Percentiles rank a stretch among this genome's conserved stretches.
These are phyloP conservation scores for Tautogolabrus adspersus DNA, from an alignment of 2,113 vertebrate species.

Conservation along the genomic window DNA sequence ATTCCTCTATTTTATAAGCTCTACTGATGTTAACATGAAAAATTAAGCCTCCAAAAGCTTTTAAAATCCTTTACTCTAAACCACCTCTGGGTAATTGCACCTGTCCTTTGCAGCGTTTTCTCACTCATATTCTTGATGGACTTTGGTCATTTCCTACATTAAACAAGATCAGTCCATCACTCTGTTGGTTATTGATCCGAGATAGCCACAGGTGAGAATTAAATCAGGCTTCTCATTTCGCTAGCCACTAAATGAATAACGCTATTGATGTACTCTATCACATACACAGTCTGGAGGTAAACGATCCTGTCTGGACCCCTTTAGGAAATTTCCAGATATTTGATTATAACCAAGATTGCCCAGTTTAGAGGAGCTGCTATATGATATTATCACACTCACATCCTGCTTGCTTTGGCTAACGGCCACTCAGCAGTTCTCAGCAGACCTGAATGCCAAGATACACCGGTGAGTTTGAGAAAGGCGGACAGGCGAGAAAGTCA, in stretches of 20 bases:
- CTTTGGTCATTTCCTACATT: conserved; percentile 5
- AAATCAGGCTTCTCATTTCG: conserved; percentile 48
- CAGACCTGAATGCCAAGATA: conserved; percentile 36
- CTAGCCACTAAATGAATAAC: conserved; percentile 44
- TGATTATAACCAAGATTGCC: conserved; percentile 42
- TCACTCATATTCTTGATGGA: not conserved
- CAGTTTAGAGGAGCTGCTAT: conserved; percentile 46
- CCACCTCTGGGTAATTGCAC: not conserved
- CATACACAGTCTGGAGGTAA: conserved; percentile 10
- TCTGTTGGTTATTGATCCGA: conserved; percentile 51
- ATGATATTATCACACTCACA: conserved; percentile 63
- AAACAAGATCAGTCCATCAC: conserved; percentile 14
- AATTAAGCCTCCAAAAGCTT: not conserved
- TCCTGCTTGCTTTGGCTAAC: conserved; percentile 63
- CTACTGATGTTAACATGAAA: not conserved
- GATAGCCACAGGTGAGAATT: conserved; percentile 48
- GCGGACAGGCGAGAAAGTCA: conserved; percentile 29
- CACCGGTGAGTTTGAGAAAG: conserved; percentile 21
- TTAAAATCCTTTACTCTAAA: not conserved
- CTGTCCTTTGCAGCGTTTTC: not conserved
- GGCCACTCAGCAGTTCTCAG: conserved; percentile 42
- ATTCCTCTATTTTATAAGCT: not conserved
- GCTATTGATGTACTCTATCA: conserved; percentile 19
- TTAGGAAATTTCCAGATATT: conserved; percentile 55
- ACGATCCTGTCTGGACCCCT: conserved; percentile 30